phyloP scores from a whole-genome alignment of 2,113 vertebrate genomes.

The Pavo muticus region DNA sequence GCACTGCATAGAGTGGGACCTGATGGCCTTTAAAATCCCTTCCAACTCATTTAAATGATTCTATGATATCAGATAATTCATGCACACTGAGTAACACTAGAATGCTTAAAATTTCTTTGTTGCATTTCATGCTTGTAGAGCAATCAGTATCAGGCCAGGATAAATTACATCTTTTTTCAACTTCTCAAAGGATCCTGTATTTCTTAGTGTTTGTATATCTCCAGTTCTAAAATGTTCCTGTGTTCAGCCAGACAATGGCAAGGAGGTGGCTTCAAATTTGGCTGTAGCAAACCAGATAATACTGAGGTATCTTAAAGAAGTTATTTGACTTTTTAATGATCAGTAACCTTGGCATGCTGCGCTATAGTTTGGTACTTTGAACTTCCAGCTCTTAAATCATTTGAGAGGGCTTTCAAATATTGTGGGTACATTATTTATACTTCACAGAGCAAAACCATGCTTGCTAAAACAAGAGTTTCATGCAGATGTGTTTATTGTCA shows the following conservation, averaged over 20 bases:
- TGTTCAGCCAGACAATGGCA: background rate
- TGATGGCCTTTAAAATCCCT: too few relatives aligned
- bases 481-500: background rate
- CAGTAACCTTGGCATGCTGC: slow-evolving; percentile 17
- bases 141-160: slow-evolving; percentile 24
- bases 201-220: background rate
- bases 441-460: slow-evolving; percentile 10
- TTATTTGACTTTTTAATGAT: background rate
- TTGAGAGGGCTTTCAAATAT: background rate
- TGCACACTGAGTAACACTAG: background rate
- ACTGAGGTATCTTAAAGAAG: background rate
- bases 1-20: too few relatives aligned
- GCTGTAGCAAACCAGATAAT: slow-evolving; percentile 22
- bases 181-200: background rate
- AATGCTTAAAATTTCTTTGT: background rate
- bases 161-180: slow-evolving; percentile 45
- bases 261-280: slow-evolving; percentile 36
- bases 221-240: slow-evolving; percentile 41
- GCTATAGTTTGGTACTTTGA: slow-evolving; percentile 1
- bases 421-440: slow-evolving; percentile 36
- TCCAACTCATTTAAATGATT: too few relatives aligned
- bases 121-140: background rate
- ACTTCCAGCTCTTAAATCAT: slow-evolving; percentile 26
- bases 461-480: background rate
- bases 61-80: background rate